Evolutionary conservation across 1,140 invertebrate genomes (phyloP).

Genomic region (Battus philenor): DNA sequence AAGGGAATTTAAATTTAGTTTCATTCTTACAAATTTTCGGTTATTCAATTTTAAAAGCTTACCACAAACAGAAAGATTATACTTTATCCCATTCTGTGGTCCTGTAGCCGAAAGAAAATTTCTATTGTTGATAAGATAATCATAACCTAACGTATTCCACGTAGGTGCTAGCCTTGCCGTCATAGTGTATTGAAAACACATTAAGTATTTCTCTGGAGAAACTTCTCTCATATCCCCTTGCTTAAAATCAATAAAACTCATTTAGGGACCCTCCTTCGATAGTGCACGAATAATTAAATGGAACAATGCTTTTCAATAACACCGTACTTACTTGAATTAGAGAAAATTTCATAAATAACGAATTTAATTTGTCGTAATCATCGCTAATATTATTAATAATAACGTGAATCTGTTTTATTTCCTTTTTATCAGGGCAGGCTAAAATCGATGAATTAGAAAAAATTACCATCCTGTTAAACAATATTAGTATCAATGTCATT

Average conservation of each 20-base stretch:
- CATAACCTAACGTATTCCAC: constrained; percentile 62
- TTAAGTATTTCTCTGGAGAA: constrained; percentile 45
- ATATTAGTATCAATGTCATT: too few relatives aligned
- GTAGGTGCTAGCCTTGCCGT: constrained; percentile 61
- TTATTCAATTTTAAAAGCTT: too few relatives aligned
- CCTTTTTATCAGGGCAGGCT: constrained; percentile 55
- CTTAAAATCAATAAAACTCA: constrained; percentile 30
- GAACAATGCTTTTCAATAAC: background rate
- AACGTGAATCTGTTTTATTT: constrained; percentile 53
- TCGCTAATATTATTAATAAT: constrained; percentile 56
- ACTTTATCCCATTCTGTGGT: constrained; percentile 55
- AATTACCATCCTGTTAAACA: constrained; percentile 62
- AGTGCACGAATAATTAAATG: too few relatives aligned
- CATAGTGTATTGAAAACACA: constrained; percentile 68
- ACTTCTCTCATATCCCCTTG: constrained; percentile 39
- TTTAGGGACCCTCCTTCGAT: background rate
- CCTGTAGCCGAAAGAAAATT: constrained; percentile 52
- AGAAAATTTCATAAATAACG: constrained; percentile 55
- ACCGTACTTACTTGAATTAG: constrained; percentile 49
- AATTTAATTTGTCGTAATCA: constrained; percentile 54
- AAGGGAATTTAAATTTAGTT: too few relatives aligned
- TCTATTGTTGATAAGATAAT: constrained; percentile 65
- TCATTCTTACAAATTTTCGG: too few relatives aligned
- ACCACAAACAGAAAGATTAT: constrained; percentile 47
- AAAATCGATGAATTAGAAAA: constrained; percentile 64